Percentiles rank a stretch among this genome's conserved stretches.
phyloP scores from a whole-genome alignment of 2,888 invertebrate genomes.

The Chalcosyrphus nemorum region DNA sequence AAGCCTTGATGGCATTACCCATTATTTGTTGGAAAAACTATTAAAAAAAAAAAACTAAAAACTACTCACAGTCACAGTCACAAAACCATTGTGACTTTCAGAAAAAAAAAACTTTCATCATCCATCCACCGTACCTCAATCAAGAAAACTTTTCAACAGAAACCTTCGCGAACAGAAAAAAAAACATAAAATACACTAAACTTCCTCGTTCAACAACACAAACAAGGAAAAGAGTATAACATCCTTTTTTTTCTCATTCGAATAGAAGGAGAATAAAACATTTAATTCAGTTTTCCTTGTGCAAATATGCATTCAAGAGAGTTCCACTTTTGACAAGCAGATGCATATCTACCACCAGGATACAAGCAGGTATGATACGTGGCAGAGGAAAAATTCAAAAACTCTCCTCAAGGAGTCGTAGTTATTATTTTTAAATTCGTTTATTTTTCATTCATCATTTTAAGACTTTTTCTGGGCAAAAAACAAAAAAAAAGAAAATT shows the following conservation, averaged over 20 bases:
- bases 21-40: background rate
- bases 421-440: conserved; percentile 45
- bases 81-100: background rate
- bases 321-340: background rate
- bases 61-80: background rate
- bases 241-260: background rate
- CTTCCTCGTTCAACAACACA: background rate
- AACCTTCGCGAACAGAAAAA: background rate
- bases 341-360: background rate
- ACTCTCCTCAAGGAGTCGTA: background rate
- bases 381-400: background rate
- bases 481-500: no score
- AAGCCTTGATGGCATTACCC: conserved; percentile 4
- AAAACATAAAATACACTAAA: background rate
- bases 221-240: background rate
- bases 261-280: conserved; percentile 24
- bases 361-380: background rate
- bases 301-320: conserved; percentile 31
- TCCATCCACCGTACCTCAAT: background rate
- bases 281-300: conserved; percentile 49
- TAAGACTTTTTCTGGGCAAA: conserved; percentile 11
- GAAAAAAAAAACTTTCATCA: background rate
- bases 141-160: background rate
- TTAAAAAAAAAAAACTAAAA: no score
- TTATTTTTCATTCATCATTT: conserved; percentile 30